These are phyloP conservation scores for Epinotia nisella DNA, from an alignment of 2,888 invertebrate species.

Conservation along the genomic window DNA sequence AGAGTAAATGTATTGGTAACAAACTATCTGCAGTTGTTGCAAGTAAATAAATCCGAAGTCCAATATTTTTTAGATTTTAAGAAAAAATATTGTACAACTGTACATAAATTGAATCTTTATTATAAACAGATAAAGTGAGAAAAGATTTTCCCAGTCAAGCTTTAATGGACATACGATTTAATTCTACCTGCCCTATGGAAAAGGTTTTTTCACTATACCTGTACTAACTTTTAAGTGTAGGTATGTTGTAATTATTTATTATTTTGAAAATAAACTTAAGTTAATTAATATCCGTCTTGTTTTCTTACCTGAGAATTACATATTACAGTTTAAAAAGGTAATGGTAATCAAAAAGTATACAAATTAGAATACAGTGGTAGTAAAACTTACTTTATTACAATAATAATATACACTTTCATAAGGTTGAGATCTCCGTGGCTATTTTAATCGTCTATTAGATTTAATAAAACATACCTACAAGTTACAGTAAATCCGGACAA, in stretches of 20 bases:
- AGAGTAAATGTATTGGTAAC: background rate
- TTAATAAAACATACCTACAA: background rate
- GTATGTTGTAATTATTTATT: slow-evolving; percentile 74
- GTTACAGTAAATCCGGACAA: background rate
- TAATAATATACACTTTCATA: slow-evolving; percentile 7
- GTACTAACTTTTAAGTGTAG: slow-evolving; percentile 59
- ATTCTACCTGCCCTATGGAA: too few relatives aligned
- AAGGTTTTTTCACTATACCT: too few relatives aligned
- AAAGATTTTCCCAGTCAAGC: too few relatives aligned
- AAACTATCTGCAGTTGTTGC: slow-evolving; percentile 1
- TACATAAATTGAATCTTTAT: slow-evolving; percentile 79
- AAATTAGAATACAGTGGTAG: background rate
- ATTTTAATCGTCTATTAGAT: background rate
- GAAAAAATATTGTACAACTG: slow-evolving; percentile 73
- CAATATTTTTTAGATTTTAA: slow-evolving; percentile 48
- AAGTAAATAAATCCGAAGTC: slow-evolving; percentile 15
- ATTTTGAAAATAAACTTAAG: slow-evolving; percentile 45
- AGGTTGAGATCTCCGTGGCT: slow-evolving; percentile 6
- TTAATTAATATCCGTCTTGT: slow-evolving; percentile 34
- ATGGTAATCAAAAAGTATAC: background rate
- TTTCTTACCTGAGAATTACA: background rate
- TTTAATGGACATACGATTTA: too few relatives aligned
- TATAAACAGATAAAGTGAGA: slow-evolving; percentile 40
- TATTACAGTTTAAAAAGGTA: too few relatives aligned
- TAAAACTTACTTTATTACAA: slow-evolving; percentile 23